Evolutionary conservation across 2,113 vertebrate genomes (phyloP).

Genomic region (Leuciscus idus): DNA sequence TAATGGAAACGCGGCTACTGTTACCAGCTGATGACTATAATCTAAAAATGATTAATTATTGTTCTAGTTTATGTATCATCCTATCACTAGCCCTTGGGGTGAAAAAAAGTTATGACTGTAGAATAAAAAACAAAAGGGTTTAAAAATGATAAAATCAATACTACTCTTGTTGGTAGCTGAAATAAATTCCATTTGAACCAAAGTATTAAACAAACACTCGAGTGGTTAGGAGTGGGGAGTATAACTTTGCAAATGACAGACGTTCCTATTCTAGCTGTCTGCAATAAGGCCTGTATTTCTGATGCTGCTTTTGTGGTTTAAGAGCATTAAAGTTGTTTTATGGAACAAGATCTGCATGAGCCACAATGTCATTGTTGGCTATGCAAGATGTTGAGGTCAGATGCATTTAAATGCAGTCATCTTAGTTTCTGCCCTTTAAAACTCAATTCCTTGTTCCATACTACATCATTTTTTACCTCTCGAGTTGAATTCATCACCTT

Average conservation of each 20-base stretch:
- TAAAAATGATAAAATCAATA: neutral
- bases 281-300: neutral
- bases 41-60: neutral
- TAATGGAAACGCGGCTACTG: too few relatives aligned
- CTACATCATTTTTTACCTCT: conserved; percentile 32
- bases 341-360: conserved; percentile 14
- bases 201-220: conserved; percentile 14
- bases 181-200: neutral
- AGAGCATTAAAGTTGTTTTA: conserved; percentile 25
- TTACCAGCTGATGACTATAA: neutral
- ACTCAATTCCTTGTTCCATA: conserved; percentile 18
- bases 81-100: too few relatives aligned
- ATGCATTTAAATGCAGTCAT: conserved; percentile 18
- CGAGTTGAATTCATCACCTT: conserved; percentile 34
- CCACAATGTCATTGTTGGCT: conserved; percentile 22
- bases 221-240: neutral
- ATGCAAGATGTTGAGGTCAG: neutral
- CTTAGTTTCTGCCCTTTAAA: conserved; percentile 15
- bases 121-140: neutral
- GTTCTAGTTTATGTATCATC: too few relatives aligned
- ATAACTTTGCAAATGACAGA: conserved; percentile 2
- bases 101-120: too few relatives aligned
- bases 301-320: conserved; percentile 10
- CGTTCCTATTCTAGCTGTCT: neutral
- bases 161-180: neutral